A percentile compares a stretch with the other conserved stretches of the same genome.
phyloP scores from a whole-genome alignment of 2,113 vertebrate species.

The Toxotes chatareus region DNA sequence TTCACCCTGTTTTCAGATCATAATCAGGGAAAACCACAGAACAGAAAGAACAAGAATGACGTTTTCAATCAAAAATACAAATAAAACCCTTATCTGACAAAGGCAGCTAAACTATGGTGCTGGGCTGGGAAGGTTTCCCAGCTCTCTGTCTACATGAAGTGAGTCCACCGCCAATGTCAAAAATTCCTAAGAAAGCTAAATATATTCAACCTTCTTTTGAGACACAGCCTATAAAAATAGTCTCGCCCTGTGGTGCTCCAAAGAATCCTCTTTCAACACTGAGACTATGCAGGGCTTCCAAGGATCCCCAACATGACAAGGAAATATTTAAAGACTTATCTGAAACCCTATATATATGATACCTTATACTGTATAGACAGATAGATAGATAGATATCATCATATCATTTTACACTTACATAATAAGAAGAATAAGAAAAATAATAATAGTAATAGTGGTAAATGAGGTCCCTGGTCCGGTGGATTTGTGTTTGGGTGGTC shows the following conservation, averaged over 20 bases:
- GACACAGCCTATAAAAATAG: constrained; percentile 28
- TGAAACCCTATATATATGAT: no score
- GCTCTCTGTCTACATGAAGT: not conserved
- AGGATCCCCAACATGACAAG: not conserved
- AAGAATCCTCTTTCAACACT: constrained; percentile 4
- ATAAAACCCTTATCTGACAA: not conserved
- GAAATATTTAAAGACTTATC: no score
- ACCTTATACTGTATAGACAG: no score
- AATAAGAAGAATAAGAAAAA: not conserved
- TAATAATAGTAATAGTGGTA: not conserved
- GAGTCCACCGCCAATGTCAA: constrained; percentile 13
- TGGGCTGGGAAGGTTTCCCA: not conserved
- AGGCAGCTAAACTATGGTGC: not conserved
- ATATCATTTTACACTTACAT: not conserved
- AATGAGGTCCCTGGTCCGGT: no score
- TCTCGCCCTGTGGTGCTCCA: constrained; percentile 20
- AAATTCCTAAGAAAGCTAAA: constrained; percentile 11
- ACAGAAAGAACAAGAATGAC: not conserved
- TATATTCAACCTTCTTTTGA: constrained; percentile 47
- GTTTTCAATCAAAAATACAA: not conserved
- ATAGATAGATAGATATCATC: constrained; percentile 10
- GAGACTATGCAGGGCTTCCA: not conserved
- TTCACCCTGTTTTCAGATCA: not conserved
- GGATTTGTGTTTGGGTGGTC: not conserved
- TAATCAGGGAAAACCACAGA: not conserved